phyloP scores from a whole-genome alignment of 1,140 invertebrate species.

The Popillia japonica region DNA sequence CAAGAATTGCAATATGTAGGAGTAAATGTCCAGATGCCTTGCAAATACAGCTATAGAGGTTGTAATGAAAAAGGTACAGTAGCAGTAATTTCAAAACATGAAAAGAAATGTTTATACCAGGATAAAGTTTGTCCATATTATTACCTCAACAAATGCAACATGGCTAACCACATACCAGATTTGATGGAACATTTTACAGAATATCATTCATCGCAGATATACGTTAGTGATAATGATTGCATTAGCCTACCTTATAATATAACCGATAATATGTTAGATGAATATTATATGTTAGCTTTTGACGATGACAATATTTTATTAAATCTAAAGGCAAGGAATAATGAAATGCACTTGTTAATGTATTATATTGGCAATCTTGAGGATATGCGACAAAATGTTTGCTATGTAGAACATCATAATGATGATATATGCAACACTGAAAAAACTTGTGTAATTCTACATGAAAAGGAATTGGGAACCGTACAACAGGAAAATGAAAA shows the following conservation, averaged over 20 bases:
- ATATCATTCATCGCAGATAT: neutral
- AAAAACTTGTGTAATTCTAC: neutral
- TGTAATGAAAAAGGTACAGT: neutral
- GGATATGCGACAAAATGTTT: neutral
- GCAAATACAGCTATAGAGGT: neutral
- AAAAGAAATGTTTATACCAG: neutral
- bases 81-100: neutral
- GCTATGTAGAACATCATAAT: constrained; percentile 3
- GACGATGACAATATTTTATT: neutral
- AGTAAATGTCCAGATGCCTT: neutral
- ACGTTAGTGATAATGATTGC: neutral
- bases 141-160: neutral
- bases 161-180: neutral
- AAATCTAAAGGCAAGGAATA: neutral
- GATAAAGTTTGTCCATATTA: constrained; percentile 1
- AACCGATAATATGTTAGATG: neutral
- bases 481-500: neutral
- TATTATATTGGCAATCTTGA: neutral
- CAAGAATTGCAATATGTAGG: neutral
- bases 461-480: neutral
- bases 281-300: neutral
- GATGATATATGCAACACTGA: neutral
- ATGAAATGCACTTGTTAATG: neutral
- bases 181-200: neutral
- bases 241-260: neutral